phyloP scores from a whole-genome alignment of 2,888 invertebrate species.

The Philaethria dido region DNA sequence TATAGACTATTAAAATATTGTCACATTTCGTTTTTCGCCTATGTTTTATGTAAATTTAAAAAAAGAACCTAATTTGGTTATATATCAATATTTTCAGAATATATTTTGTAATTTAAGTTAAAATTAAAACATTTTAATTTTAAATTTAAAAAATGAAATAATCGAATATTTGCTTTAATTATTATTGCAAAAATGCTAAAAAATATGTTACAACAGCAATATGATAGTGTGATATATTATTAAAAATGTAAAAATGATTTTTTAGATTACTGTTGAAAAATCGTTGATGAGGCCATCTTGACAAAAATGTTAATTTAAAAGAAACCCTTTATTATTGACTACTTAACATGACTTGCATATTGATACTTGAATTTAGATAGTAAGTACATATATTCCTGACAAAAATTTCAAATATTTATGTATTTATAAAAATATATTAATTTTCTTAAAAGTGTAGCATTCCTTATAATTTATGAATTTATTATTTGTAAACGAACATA shows the following conservation, averaged over 20 bases:
- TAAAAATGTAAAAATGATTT: not conserved
- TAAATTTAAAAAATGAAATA: not conserved
- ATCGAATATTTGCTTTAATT: not conserved
- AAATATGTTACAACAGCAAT: not conserved
- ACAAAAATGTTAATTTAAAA: too few species aligned
- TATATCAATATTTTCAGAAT: not conserved
- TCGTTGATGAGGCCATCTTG: too few species aligned
- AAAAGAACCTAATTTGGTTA: not conserved
- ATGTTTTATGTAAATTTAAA: not conserved
- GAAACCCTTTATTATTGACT: too few species aligned
- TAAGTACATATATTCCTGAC: too few species aligned
- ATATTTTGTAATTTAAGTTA: not conserved
- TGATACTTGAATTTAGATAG: too few species aligned
- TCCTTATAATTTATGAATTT: not conserved
- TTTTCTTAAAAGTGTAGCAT: not conserved
- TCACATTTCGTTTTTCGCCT: not conserved
- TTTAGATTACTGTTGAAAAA: too few species aligned
- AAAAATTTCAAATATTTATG: not conserved
- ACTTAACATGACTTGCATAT: too few species aligned
- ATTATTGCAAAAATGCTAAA: not conserved
- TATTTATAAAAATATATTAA: not conserved
- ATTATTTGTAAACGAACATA: not conserved
- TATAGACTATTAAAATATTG: slow-evolving; percentile 16
- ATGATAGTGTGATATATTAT: slow-evolving; percentile 10
- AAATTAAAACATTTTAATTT: not conserved